phyloP scores from a whole-genome alignment of 2,888 invertebrate genomes.

The Apantesis nais region DNA sequence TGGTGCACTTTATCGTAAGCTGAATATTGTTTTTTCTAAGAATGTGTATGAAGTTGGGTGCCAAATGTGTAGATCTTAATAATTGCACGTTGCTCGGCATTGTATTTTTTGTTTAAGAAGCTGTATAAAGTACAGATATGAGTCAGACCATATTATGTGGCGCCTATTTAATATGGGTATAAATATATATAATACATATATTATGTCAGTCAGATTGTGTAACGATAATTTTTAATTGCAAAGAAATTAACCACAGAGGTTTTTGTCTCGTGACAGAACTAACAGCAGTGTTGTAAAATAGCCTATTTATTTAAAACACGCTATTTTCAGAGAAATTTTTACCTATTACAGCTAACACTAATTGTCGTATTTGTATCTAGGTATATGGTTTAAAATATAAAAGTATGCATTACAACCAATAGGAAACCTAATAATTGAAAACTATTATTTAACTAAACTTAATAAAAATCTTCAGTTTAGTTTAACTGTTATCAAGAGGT shows the following conservation, averaged over 20 bases:
- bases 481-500: not conserved
- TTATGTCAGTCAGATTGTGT: too few species aligned
- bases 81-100: slow-evolving; percentile 24
- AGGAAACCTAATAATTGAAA: too few species aligned
- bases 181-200: not conserved
- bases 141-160: not conserved
- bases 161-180: too few species aligned
- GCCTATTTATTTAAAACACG: slow-evolving; percentile 38
- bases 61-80: slow-evolving; percentile 36
- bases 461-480: not conserved
- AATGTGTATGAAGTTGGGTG: slow-evolving; percentile 39
- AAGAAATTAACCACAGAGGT: not conserved
- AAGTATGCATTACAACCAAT: not conserved
- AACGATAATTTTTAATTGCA: not conserved
- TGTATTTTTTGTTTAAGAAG: slow-evolving; percentile 28
- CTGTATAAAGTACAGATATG: not conserved
- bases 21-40: slow-evolving; percentile 19
- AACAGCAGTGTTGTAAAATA: slow-evolving; percentile 3
- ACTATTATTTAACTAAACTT: not conserved
- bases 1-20: not conserved
- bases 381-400: not conserved
- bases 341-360: too few species aligned
- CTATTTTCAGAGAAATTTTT: not conserved
- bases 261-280: not conserved
- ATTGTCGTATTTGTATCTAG: too few species aligned